Evolutionary conservation across 2,797 vertebrate genomes (phyloP), one percentile per base, ranked within the genome.

Genomic region (Lemur catta): DNA sequence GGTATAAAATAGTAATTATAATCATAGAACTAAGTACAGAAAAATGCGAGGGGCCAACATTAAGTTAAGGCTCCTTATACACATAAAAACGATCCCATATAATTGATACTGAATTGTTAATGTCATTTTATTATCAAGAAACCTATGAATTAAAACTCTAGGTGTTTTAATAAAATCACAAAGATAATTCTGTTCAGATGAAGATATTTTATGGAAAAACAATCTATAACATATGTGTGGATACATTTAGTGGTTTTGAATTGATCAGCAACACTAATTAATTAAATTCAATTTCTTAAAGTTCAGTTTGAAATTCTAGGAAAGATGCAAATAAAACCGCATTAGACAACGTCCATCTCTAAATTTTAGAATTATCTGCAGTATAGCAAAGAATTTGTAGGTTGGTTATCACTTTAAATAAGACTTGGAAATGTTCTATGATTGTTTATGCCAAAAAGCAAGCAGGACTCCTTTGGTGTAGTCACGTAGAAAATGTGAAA

Each of bases 141-240:
- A 85, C 7, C 5, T 50, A 75, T 41, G 2, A 89, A 52, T 79
- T 76, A 87, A 93, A 94, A 35, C 4, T 75, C 10, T 8, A n/a
- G 20, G 28, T 33, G 24, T 75, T 69, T 63, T 61, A 6, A 59
- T 93, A 46, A 43, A 52, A 46, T n/a, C 8, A 59, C 13, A 50
- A 90, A 63, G 57, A 48, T 28, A 9, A n/a, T 81, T 94, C 92
- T 92, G 10, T 84, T 96, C 88, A 89, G 82, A 96, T 95, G 67
- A 96, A 93, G 22, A 8, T 57, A 10, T 78, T 97, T 84, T 78
- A 89, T 63, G 86, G 71, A 71, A 43, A 96, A 95, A 78, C 30
- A 46, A 96, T 59, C 38, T 50, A 18, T 94, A 90, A 92, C 33
- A 22, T 8, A 59, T 33, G 13, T 43, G 6, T 50, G 84, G 35